Evolutionary conservation across 2,797 vertebrate genomes (phyloP), one percentile per base, ranked within the genome.

Genomic region (Dipus sagitta): DNA sequence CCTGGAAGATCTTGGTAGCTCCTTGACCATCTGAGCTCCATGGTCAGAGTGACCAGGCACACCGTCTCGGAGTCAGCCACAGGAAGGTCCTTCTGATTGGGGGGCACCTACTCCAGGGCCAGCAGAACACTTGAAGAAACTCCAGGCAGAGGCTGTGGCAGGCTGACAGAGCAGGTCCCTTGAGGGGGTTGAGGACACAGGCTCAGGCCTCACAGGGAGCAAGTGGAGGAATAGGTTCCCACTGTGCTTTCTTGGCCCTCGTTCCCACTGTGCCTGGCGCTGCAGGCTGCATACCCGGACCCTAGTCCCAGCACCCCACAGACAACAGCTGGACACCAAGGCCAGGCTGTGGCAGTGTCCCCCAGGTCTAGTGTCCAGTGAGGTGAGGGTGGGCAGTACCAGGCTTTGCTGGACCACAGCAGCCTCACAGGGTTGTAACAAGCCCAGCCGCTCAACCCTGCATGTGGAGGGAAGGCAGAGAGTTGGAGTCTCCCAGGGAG

Each of bases 381-480:
- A 83, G 65, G 76, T 0, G 1, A 38, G 70, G 30, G 18, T 11
- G 2, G 28, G 8, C 14, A 2, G n/a, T 67, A 15, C 26, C 79
- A 20, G 15, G 34, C 68, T 20, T 42, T 3, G 3, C 52, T 12
- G 65, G 20, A 13, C 38, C 11, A 52, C 52, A 68, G 15, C 26
- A 26, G 14, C 42, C 28, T 68, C 5, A 0, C 0, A 2, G 62
- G 30, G 28, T 5, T 0, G 54, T 54, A 18, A 17, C 3, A 24
- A n/a, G 17, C 30, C 18, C 38, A 28, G 42, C 6, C 21, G 52
- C 10, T 54, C 62, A n/a, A 30, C 15, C 21, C 60, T 17, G 3
- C 21, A n/a, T 4, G 0, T 3, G 21, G 6, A 58, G 21, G 2
- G 18, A 4, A n/a, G 71, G 26, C 12, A 54, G 58, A 30, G 4